These are phyloP conservation scores for Eleginops maclovinus DNA, from an alignment of 2,113 vertebrate genomes.

Conservation along the genomic window DNA sequence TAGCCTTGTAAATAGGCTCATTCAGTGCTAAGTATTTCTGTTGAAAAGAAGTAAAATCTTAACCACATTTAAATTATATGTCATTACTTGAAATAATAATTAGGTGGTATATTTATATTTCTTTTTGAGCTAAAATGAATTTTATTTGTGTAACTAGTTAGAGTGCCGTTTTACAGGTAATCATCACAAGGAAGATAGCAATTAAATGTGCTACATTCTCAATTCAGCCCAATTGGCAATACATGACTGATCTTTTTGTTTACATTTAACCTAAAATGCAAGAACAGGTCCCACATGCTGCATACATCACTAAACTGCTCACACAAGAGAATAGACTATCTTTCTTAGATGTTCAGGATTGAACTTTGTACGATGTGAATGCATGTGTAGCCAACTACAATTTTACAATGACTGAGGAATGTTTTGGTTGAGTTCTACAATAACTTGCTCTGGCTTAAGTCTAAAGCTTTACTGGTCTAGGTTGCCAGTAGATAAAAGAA, in stretches of 20 bases:
- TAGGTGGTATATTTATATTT: neutral
- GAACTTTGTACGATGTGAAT: neutral
- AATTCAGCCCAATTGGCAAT: no score
- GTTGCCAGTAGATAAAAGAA: constrained; percentile 19
- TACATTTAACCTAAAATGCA: neutral
- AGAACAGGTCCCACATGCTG: neutral
- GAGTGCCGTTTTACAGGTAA: no score
- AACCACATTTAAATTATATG: neutral
- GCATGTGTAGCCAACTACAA: neutral
- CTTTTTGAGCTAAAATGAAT: no score
- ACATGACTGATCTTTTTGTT: neutral
- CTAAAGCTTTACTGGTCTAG: neutral
- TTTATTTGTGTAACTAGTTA: no score
- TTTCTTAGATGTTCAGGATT: neutral
- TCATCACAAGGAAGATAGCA: no score
- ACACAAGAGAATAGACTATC: neutral
- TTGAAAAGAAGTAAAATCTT: neutral
- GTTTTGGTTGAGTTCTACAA: neutral
- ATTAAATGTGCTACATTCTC: no score
- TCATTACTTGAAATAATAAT: neutral
- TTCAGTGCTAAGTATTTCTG: constrained; percentile 11
- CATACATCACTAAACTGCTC: neutral
- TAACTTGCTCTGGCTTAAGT: neutral
- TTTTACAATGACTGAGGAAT: neutral
- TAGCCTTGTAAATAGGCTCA: constrained; percentile 37